Conservation (phyloP, 2,113 vertebrate species). For the Menidia beryllina region DNA sequence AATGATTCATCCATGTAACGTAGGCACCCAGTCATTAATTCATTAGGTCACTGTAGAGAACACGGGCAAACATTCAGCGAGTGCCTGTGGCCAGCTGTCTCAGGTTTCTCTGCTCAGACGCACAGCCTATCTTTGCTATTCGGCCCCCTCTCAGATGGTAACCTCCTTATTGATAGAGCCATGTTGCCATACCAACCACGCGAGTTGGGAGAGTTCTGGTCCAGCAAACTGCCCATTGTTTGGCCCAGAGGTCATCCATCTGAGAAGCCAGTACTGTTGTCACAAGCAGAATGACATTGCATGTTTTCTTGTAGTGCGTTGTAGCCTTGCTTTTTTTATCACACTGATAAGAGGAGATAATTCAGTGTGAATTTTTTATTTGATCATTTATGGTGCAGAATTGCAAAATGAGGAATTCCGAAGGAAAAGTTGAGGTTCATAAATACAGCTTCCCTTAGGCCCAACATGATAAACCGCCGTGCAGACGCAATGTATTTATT, state of each 20-base stretch:
- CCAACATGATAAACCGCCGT: not conserved
- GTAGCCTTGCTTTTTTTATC: constrained; percentile 22
- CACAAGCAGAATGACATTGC: constrained; percentile 36
- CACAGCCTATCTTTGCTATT: constrained; percentile 26
- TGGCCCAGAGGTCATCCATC: constrained; percentile 52
- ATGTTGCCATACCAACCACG: constrained; percentile 57
- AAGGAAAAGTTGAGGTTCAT: not conserved
- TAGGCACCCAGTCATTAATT: constrained; percentile 72
- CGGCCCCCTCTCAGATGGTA: constrained; percentile 32
- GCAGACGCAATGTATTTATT: too few relatives aligned
- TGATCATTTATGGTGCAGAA: too few relatives aligned
- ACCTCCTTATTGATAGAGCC: constrained; percentile 49
- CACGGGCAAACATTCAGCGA: constrained; percentile 41
- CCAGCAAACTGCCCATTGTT: constrained; percentile 43
- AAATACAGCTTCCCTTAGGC: not conserved
- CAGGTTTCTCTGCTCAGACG: constrained; percentile 64
- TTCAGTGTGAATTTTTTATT: not conserved
- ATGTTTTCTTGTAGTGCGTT: constrained; percentile 23
- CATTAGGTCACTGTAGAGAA: constrained; percentile 60
- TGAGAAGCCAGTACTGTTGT: constrained; percentile 34
- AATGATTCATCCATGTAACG: constrained; percentile 75
- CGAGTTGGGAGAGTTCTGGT: constrained; percentile 44
- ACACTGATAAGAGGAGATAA: not conserved
- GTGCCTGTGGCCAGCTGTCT: constrained; percentile 47
- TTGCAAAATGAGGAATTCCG: too few relatives aligned